Base-by-base conservation (phyloP, 92 coral and sea anemone species). In the Paragorgia papillata region DNA sequence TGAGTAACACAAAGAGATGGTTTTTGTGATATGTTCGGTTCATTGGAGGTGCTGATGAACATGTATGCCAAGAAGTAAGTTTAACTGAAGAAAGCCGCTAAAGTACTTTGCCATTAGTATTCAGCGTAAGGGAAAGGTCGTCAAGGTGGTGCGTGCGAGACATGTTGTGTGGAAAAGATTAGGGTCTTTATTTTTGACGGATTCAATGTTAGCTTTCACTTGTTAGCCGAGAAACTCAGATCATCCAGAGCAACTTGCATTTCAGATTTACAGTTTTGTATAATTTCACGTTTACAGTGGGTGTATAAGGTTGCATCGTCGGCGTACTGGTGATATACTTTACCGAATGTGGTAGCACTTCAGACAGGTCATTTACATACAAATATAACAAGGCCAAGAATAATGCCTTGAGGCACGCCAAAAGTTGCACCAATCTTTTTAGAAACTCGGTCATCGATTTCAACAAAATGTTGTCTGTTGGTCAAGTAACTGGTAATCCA, bases 161-260 rank as follows among this genome's bases (percentile, higher is more conserved):
- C 80, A 84, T 84, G 20, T 84, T 84, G 3, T 20, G 88, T 84
- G 30, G 88, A 61, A 22, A 44, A 32, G 29, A 84, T 57, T 75
- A 79, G 4, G 43, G 43, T 37, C 10, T 37, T 37, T 37, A 10
- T 37, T 30, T 15, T 35, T 1, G 20, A 7, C 9, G 17, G n/a
- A 15, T 46, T n/a, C 2, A 7, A 2, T 15, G n/a, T n/a, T 46
- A 7, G 53, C 2, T 46, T n/a, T n/a, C n/a, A n/a, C n/a, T n/a
- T n/a, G n/a, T n/a, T n/a, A n/a, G n/a, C n/a, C n/a, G n/a, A n/a
- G n/a, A n/a, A n/a, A n/a, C n/a, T n/a, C n/a, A n/a, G 17, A 7
- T 2, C 7, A 7, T 15, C 53, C 2, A 7, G 12, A 7, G 43
- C 43, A 7, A 9, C 7, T 6, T 2, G 43, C 43, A 37, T 37